These are phyloP conservation scores for Nomada ruficornis DNA, from an alignment of 2,888 invertebrate species.

Conservation along the genomic window DNA sequence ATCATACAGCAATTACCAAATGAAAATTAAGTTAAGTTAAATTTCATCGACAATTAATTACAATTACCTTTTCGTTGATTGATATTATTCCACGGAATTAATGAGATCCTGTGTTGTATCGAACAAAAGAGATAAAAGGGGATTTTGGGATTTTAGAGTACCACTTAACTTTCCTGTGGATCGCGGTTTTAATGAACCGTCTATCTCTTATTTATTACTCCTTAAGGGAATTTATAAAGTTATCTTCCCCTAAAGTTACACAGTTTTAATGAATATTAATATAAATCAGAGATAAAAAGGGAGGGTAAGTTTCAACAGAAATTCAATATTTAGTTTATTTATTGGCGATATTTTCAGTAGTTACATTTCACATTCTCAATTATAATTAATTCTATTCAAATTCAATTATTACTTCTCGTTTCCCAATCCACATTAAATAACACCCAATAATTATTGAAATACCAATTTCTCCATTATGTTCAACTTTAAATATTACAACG, in stretches of 20 bases:
- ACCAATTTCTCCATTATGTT: no score
- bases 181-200: not conserved
- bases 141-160: not conserved
- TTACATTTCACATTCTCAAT: no score
- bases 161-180: not conserved
- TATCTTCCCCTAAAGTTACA: slow-evolving; percentile 2
- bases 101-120: not conserved
- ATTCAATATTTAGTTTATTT: no score
- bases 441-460: no score
- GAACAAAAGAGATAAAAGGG: not conserved
- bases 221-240: not conserved
- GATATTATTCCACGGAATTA: not conserved
- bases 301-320: no score
- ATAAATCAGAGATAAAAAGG: no score
- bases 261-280: slow-evolving; percentile 1
- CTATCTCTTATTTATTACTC: slow-evolving; percentile 10
- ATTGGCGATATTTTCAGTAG: no score
- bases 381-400: no score
- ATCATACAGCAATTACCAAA: not conserved
- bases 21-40: not conserved
- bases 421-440: no score
- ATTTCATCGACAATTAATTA: not conserved
- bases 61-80: no score
- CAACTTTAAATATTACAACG: no score
- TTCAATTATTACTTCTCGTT: no score